Evolutionary conservation across 1,140 invertebrate genomes (phyloP).

Genomic region (Trichonephila inaurata): DNA sequence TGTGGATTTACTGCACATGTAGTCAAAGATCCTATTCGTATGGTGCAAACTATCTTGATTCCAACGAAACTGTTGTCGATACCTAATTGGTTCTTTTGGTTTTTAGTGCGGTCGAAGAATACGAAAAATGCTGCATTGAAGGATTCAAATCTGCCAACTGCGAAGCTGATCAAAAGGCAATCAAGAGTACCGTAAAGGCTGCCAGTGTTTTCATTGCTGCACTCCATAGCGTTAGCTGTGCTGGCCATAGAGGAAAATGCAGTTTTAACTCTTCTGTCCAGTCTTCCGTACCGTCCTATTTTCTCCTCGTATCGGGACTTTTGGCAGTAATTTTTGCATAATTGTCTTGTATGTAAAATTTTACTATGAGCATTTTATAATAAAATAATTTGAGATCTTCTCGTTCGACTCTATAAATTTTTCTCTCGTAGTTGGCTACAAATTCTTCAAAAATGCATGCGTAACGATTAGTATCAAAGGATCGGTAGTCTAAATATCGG

Average conservation of each 20-base stretch:
- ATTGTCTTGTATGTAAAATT: background rate
- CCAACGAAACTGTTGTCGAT: too few species aligned
- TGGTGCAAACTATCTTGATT: too few species aligned
- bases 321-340: background rate
- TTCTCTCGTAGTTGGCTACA: too few species aligned
- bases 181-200: constrained; percentile 28
- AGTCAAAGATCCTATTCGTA: too few species aligned
- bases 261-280: background rate
- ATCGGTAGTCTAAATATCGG: too few species aligned
- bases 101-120: constrained; percentile 38
- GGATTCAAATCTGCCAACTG: constrained; percentile 7
- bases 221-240: background rate
- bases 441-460: too few species aligned
- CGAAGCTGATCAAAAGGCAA: background rate
- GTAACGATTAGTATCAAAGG: too few species aligned
- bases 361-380: background rate
- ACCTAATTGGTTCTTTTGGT: background rate
- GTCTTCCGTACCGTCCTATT: background rate
- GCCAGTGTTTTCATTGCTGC: constrained; percentile 7
- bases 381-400: too few species aligned
- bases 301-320: background rate
- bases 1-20: too few species aligned
- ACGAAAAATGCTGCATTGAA: constrained; percentile 28
- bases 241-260: background rate
- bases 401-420: too few species aligned